Base-by-base conservation (phyloP, 2,888 invertebrate genomes). In the Drosophila anomelani region DNA sequence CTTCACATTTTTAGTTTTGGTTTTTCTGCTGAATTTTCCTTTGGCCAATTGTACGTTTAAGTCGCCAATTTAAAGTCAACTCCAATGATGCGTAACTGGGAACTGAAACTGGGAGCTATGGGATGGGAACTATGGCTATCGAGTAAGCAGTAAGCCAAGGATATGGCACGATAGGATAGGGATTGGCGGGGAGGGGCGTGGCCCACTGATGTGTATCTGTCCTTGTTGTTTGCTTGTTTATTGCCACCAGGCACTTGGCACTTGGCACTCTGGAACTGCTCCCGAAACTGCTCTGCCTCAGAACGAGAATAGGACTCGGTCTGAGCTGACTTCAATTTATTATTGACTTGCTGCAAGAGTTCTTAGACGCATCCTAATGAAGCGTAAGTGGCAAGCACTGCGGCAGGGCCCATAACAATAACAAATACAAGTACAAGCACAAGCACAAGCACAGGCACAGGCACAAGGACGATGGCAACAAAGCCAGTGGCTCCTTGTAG, bases 361-460 rank as follows among this genome's bases (percentile, higher is more conserved):
- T 85, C 90, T 76, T 78, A 85, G 84, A 80, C 86, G 90, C 88
- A 89, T 89, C 76, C 84, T 89, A 89, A 84, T 84, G 84, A 89
- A 80, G 86, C 90, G 86, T 88, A 84, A 89, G 90, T 89, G 84
- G 76, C 86, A 89, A 85, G 80, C 80, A 82, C 69, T 72, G 77
- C 61, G 78, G 49, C 83, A 76, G 53, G 34, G 51, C 54, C 71
- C 71, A 87, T 79, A 85, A 81, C 77, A 85, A 89, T 79, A 85
- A 85, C 69, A 75, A 68, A 72, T 41, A 53, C 55, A 58, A 56
- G 20, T 54, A 46, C 32, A 46, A 54, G 51, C 49, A 54, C 26
- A 36, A 53, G 59, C 29, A 46, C 32, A 46, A 54, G 20, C 51
- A 46, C 32, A 46, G 51, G 51, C 49, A 54, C 26, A 36, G 49